phyloP scores from a whole-genome alignment of 1,140 invertebrate genomes.

The Tetraneura akinire region DNA sequence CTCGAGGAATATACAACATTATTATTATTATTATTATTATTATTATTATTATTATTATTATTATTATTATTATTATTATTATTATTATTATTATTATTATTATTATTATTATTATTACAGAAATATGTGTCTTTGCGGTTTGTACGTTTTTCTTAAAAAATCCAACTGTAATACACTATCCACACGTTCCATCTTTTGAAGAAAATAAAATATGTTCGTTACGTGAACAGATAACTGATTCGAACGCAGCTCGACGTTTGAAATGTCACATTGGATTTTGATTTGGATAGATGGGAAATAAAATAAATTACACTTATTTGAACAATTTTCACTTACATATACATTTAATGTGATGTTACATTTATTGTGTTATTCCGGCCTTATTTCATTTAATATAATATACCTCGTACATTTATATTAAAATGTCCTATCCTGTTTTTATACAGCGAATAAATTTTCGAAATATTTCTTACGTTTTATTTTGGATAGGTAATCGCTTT shows the following conservation, averaged over 20 bases:
- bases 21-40: no score
- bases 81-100: no score
- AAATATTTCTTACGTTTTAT: no score
- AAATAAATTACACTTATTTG: constrained; percentile 4
- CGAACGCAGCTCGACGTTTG: not conserved
- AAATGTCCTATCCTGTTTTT: not conserved
- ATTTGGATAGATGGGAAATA: constrained; percentile 10
- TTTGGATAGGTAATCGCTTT: not conserved
- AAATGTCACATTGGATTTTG: constrained; percentile 18
- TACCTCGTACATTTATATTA: not conserved
- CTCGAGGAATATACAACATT: no score
- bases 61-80: no score
- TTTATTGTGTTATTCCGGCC: constrained; percentile 6
- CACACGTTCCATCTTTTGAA: not conserved
- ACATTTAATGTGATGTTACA: not conserved
- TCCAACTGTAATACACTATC: not conserved
- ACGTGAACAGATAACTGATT: constrained; percentile 21
- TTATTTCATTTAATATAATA: not conserved
- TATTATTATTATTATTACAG: no score
- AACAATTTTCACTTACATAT: not conserved
- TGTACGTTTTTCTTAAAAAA: not conserved
- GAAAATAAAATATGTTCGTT: not conserved
- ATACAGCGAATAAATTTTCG: no score
- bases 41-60: no score
- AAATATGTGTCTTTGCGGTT: not conserved